Base-by-base conservation (phyloP, 1,140 invertebrate species). In the Phthorimaea operculella region DNA sequence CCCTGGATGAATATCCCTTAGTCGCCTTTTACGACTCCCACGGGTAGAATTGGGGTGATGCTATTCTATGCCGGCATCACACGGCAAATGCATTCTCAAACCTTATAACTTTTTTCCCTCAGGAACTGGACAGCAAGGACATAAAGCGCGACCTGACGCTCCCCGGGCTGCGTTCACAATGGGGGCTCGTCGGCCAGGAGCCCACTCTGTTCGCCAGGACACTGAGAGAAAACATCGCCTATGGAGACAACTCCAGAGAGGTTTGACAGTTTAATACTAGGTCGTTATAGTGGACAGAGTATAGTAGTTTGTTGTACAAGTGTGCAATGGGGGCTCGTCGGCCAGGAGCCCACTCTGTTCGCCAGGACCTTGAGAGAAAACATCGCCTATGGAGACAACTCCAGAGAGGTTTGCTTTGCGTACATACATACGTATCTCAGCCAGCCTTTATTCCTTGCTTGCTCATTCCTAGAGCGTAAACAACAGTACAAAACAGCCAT, bases 161-260 rank as follows among this genome's bases (percentile, higher is more conserved):
- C 14, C 72, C 79, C 5, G 70, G 76, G 0, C 80, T 92, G 0
- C 76, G 91, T 8, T 68, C 83, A 5, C 89, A 90, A 64, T 72
- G 92, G 2, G 90, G 90, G 0, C 87, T 92, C 10, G 91, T 92
- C 3, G 90, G 90, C 11, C 91, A 92, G 78, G 94, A 96, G 69
- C 94, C 94, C 0, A 88, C 92, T 2, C 87, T 96, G 6, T 96
- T 96, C 73, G 92, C 94, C 66, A 85, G 90, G 10, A 91, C 90
- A 33, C 92, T 96, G 33, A 84, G 87, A 1, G 92, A 96, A 57
- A 96, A 96, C 73, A 95, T 96, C 61, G 89, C 90, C 0, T 96
- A 95, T 70, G 94, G 94, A 0, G 91, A 93, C 70, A 91, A 91
- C 63, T 75, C 77, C 7, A 73, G 91, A 4, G 68, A 79, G 0